phyloP scores from a whole-genome alignment of 2,113 vertebrate genomes.

The Tringa solitaria region DNA sequence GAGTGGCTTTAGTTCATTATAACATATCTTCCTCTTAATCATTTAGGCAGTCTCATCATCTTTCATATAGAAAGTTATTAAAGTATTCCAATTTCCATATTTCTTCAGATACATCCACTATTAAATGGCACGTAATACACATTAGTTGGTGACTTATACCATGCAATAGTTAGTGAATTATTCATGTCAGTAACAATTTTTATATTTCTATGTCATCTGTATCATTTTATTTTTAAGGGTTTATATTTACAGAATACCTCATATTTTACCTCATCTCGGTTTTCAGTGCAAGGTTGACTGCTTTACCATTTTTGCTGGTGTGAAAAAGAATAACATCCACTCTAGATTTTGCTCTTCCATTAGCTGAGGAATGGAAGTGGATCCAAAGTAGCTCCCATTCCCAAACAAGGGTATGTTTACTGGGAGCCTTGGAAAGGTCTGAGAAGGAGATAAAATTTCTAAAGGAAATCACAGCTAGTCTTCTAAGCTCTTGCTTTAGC shows the following conservation, averaged over 20 bases:
- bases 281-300: constrained; percentile 58
- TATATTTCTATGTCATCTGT: constrained; percentile 71
- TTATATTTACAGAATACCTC: constrained; percentile 68
- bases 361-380: neutral
- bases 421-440: neutral
- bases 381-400: neutral
- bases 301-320: neutral
- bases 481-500: neutral
- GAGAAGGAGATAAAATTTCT: neutral
- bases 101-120: constrained; percentile 82
- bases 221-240: constrained; percentile 70
- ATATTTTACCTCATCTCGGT: constrained; percentile 60
- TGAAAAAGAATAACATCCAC: neutral
- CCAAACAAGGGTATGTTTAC: neutral
- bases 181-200: constrained; percentile 75
- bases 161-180: constrained; percentile 74
- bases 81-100: constrained; percentile 83
- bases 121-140: constrained; percentile 78
- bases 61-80: constrained; percentile 83
- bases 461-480: neutral
- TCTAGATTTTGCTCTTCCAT: constrained; percentile 18
- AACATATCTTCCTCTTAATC: constrained; percentile 89
- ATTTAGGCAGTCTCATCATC: constrained; percentile 86
- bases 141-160: constrained; percentile 78
- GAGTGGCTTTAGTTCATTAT: constrained; percentile 92